Conservation (phyloP, 1,140 invertebrate species). For the Armadillidium nasatum region DNA sequence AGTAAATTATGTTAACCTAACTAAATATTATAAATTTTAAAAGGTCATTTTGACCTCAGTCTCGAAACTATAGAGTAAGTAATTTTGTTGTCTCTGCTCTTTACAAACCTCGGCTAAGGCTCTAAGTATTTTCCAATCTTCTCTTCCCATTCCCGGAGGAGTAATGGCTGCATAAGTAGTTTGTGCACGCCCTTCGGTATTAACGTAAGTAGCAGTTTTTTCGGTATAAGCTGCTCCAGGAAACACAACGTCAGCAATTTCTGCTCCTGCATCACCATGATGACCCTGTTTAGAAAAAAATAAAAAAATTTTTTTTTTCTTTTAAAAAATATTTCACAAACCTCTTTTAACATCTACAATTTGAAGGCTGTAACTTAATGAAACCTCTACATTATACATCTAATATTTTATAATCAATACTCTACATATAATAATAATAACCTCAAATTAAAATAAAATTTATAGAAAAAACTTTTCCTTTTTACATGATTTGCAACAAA, state of each 20-base stretch:
- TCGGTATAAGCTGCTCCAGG: conserved; percentile 98
- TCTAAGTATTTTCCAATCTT: conserved; percentile 98
- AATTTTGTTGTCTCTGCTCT: background rate
- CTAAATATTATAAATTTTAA: no score
- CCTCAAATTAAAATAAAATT: no score
- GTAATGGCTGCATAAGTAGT: conserved; percentile 84
- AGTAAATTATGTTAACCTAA: no score
- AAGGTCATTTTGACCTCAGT: no score
- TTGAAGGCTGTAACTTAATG: no score
- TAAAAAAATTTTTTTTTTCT: background rate
- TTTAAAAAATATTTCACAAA: no score
- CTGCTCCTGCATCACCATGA: conserved; percentile 90
- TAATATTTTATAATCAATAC: no score
- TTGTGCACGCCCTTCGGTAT: conserved; percentile 95
- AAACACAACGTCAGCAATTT: conserved; percentile 86
- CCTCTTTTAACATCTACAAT: no score
- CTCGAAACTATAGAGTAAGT: background rate
- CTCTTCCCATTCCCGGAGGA: conserved; percentile 86
- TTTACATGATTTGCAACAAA: no score
- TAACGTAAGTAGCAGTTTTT: conserved; percentile 93
- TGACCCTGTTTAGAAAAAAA: conserved; percentile 62
- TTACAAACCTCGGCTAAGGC: conserved; percentile 68
- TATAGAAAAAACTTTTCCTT: no score
- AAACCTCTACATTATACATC: no score
- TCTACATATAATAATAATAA: no score